Percentiles rank a stretch among this genome's conserved stretches.
These are phyloP conservation scores for Neopelma chrysocephalum DNA, from an alignment of 2,797 vertebrate species.

Conservation along the genomic window DNA sequence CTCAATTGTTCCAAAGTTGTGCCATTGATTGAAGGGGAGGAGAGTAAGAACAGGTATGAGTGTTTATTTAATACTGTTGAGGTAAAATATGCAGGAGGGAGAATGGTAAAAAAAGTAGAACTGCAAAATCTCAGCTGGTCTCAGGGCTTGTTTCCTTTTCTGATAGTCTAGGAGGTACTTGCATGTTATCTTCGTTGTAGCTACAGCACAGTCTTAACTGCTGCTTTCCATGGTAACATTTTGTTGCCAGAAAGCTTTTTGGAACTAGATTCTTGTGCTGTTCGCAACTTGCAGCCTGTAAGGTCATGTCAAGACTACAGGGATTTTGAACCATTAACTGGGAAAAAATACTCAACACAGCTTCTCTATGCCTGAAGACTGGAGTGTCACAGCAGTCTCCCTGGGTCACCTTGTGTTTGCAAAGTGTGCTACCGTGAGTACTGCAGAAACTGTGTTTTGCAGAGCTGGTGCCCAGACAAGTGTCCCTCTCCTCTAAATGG, in stretches of 20 bases:
- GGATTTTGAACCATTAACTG: neutral
- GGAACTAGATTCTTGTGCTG: neutral
- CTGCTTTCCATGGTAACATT: neutral
- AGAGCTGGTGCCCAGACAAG: neutral
- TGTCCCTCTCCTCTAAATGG: neutral
- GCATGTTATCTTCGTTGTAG: neutral
- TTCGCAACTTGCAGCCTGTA: neutral
- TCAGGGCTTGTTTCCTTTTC: neutral
- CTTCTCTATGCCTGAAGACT: neutral
- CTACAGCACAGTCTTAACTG: neutral
- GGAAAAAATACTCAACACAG: neutral
- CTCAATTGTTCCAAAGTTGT: neutral
- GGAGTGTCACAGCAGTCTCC: neutral
- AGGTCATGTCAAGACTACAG: neutral
- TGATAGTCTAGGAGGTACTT: neutral
- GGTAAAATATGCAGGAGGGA: neutral
- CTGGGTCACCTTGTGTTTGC: neutral
- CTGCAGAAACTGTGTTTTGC: neutral
- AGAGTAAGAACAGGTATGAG: neutral
- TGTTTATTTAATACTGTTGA: neutral
- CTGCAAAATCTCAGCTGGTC: neutral
- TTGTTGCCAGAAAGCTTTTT: neutral
- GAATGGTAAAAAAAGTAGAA: neutral
- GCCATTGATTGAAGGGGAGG: neutral
- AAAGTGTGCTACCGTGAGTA: neutral